phyloP scores from a whole-genome alignment of 2,797 vertebrate genomes.

The Amniataba percoides region DNA sequence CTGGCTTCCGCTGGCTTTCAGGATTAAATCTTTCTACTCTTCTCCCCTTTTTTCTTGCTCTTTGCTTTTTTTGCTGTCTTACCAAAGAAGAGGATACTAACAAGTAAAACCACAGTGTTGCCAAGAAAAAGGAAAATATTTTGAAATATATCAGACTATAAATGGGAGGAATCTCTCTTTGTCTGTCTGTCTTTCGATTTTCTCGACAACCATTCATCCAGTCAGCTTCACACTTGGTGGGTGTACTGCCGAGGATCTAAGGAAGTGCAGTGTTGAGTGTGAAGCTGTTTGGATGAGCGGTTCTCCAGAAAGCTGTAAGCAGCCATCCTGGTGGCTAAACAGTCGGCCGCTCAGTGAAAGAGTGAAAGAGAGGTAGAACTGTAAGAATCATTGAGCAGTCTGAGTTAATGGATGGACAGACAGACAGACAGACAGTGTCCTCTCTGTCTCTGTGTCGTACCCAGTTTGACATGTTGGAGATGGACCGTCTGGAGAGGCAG shows the following conservation, averaged over 20 bases:
- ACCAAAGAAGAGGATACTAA: conserved; percentile 7
- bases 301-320: no score
- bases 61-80: neutral
- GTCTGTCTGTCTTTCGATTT: no score
- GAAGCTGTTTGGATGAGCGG: no score
- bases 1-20: conserved; percentile 28
- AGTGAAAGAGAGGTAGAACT: neutral
- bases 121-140: neutral
- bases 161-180: no score
- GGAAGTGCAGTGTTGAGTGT: no score
- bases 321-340: no score
- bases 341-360: no score
- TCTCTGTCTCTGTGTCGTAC: conserved; percentile 27
- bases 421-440: neutral
- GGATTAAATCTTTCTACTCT: conserved; percentile 25
- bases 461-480: conserved; percentile 98
- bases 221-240: no score
- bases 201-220: no score
- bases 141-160: neutral
- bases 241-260: no score
- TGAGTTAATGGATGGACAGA: neutral
- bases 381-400: neutral
- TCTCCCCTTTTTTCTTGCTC: neutral
- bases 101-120: neutral
- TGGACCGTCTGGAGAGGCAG: conserved; percentile 96